Evolutionary conservation across 92 coral and sea anemone species (phyloP).

Genomic region (Isaurus tuberculatus): DNA sequence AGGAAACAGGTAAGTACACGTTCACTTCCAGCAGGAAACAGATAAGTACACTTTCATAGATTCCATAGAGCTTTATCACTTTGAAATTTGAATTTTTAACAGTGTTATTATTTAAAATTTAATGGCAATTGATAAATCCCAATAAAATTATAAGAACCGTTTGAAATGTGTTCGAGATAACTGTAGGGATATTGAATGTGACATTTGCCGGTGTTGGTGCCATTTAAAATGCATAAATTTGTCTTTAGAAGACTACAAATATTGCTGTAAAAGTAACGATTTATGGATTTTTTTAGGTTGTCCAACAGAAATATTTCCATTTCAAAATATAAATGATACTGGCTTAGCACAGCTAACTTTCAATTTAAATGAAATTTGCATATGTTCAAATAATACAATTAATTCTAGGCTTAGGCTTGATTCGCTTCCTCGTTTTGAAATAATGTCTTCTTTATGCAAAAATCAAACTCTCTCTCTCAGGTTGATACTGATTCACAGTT

Average conservation of each 20-base stretch:
- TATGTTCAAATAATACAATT: too few species aligned
- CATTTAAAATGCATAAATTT: slow-evolving; percentile 51
- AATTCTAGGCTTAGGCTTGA: too few species aligned
- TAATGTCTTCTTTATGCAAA: slow-evolving; percentile 2
- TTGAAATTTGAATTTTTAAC: too few species aligned
- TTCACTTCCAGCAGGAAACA: slow-evolving; percentile 5
- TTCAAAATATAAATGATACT: too few species aligned
- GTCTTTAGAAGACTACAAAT: slow-evolving; percentile 52
- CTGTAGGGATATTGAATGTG: slow-evolving; percentile 56
- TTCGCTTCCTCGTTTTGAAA: background rate
- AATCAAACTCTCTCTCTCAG: background rate
- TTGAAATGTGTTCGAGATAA: too few species aligned
- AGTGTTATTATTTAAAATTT: too few species aligned
- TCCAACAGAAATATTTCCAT: slow-evolving; percentile 50
- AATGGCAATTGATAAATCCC: slow-evolving; percentile 1
- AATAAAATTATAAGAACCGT: slow-evolving; percentile 58
- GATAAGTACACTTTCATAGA: background rate
- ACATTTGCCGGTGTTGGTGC: slow-evolving; percentile 57
- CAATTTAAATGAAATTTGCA: too few species aligned
- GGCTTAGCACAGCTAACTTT: slow-evolving; percentile 42
- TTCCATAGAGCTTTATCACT: too few species aligned
- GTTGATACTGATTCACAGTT: slow-evolving; percentile 1
- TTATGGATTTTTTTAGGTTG: slow-evolving; percentile 53
- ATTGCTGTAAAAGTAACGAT: slow-evolving; percentile 41
- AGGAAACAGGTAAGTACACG: slow-evolving; percentile 22